Conservation (phyloP, 2,888 invertebrate species). For the Alcis repandata region DNA sequence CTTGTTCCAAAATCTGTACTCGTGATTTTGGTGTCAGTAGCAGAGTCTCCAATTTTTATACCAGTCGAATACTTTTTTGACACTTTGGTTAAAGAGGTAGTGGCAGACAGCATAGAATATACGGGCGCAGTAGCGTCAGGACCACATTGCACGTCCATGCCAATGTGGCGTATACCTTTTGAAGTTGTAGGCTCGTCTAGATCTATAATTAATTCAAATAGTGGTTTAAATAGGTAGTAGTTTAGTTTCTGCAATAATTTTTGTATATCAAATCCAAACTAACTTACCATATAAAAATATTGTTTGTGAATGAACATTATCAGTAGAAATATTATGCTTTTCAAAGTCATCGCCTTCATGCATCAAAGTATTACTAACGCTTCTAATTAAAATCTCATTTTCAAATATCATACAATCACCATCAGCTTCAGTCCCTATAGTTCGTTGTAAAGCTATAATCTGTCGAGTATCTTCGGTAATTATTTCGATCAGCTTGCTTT, state of each 20-base stretch:
- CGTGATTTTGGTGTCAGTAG: constrained; percentile 46
- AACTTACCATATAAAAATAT: constrained; percentile 74
- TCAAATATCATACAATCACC: constrained; percentile 47
- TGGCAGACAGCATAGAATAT: constrained; percentile 58
- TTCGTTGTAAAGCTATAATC: constrained; percentile 65
- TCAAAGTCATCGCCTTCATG: constrained; percentile 57
- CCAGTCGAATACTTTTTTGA: constrained; percentile 59
- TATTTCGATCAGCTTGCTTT: constrained; percentile 67
- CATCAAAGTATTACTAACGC: constrained; percentile 55
- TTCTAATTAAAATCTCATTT: constrained; percentile 56
- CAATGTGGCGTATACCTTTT: constrained; percentile 75
- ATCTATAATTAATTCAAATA: constrained; percentile 62
- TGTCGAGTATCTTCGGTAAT: constrained; percentile 66
- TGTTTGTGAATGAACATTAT: constrained; percentile 63
- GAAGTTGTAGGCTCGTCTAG: constrained; percentile 81
- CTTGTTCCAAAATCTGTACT: constrained; percentile 59
- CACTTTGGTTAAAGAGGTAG: constrained; percentile 61
- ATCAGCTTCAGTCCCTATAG: constrained; percentile 66
- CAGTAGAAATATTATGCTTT: constrained; percentile 53
- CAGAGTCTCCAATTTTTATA: constrained; percentile 63
- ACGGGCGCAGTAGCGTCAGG: constrained; percentile 60
- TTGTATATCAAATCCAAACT: neutral
- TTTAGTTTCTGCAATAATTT: neutral
- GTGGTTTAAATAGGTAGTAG: neutral
- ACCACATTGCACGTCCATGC: constrained; percentile 78